Conservation (phyloP, 1,140 invertebrate genomes). For the Dendrolimus punctatus region DNA sequence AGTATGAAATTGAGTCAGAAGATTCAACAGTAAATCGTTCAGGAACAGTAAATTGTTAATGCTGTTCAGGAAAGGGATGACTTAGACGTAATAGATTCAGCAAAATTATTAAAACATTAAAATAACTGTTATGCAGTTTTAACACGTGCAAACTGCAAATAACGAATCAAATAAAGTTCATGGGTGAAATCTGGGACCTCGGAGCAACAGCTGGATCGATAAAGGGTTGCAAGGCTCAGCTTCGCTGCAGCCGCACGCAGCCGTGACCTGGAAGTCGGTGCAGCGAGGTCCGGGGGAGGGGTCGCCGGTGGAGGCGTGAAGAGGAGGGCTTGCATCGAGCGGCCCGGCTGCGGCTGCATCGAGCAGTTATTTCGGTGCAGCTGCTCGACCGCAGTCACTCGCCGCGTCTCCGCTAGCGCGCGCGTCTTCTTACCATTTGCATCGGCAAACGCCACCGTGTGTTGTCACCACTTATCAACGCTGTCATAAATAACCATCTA, state of each 20-base stretch:
- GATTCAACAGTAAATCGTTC: no score
- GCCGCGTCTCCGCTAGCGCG: slow-evolving; percentile 47
- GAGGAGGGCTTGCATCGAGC: slow-evolving; percentile 40
- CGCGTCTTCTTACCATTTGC: slow-evolving; percentile 31
- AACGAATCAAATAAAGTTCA: slow-evolving; percentile 28
- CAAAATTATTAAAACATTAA: no score
- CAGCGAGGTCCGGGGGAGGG: slow-evolving; percentile 6
- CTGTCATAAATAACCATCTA: no score
- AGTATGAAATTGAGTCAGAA: neutral
- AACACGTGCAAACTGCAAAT: no score
- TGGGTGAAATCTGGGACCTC: slow-evolving; percentile 33
- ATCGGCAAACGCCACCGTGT: slow-evolving; percentile 33
- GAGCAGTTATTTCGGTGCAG: slow-evolving; percentile 68
- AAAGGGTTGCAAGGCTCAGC: slow-evolving; percentile 29
- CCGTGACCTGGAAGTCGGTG: slow-evolving; percentile 45
- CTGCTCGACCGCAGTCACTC: slow-evolving; percentile 44
- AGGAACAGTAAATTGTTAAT: no score
- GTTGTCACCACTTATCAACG: slow-evolving; percentile 6
- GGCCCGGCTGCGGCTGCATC: slow-evolving; percentile 56
- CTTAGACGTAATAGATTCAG: no score
- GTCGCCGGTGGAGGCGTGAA: slow-evolving; percentile 8
- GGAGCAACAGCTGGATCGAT: slow-evolving; percentile 66
- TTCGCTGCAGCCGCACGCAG: slow-evolving; percentile 53
- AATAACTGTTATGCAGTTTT: no score
- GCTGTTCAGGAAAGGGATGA: no score